A percentile compares a stretch with the other conserved stretches of the same genome.
Conservation (phyloP, 2,888 invertebrate genomes). For the Tenthredo distinguenda region DNA sequence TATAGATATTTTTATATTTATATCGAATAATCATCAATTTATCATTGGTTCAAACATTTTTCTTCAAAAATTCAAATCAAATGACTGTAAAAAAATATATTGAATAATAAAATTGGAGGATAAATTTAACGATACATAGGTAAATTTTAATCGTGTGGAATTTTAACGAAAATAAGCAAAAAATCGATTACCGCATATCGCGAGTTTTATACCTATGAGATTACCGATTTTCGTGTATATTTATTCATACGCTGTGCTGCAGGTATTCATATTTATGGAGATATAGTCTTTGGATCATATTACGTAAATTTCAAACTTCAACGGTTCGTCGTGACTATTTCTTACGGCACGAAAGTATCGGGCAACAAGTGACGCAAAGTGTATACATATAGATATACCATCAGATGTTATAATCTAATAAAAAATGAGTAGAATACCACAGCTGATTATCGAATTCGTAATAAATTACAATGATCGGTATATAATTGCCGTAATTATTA, state of each 20-base stretch:
- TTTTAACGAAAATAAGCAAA: too few species aligned
- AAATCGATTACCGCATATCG: not conserved
- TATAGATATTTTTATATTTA: too few species aligned
- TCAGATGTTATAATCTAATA: not conserved
- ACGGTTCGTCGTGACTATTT: conserved; percentile 14
- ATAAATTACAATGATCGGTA: not conserved
- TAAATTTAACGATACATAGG: too few species aligned
- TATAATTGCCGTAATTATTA: too few species aligned
- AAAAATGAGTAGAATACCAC: not conserved
- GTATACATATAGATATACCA: not conserved
- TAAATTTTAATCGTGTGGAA: too few species aligned
- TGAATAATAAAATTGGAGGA: too few species aligned
- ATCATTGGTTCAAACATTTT: too few species aligned
- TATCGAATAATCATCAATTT: too few species aligned
- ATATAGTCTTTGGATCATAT: not conserved
- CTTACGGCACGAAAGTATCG: not conserved
- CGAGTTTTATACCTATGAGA: not conserved
- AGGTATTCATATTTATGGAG: not conserved
- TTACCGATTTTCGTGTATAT: not conserved
- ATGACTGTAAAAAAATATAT: too few species aligned
- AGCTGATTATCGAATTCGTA: not conserved
- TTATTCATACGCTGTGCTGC: not conserved
- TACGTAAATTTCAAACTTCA: not conserved
- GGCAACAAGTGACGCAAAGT: conserved; percentile 41
- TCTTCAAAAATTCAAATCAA: too few species aligned